Conservation (phyloP, 2,888 invertebrate genomes). For the Priocnemis perturbator region DNA sequence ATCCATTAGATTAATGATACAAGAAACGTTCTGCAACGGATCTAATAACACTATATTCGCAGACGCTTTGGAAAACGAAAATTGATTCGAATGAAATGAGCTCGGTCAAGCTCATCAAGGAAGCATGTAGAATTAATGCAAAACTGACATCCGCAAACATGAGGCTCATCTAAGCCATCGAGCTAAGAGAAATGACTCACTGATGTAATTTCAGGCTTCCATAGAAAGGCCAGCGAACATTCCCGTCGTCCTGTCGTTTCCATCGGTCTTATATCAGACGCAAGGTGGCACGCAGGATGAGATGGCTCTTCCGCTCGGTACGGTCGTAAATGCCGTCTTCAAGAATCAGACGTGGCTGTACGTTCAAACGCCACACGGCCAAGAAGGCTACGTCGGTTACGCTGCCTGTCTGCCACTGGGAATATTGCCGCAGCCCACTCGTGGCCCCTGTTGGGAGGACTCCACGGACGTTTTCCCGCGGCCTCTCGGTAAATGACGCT, state of each 20-base stretch:
- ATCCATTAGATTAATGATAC: too few species aligned
- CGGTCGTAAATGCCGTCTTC: slow-evolving; percentile 91
- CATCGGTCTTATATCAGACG: slow-evolving; percentile 85
- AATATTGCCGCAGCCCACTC: slow-evolving; percentile 81
- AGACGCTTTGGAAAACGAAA: too few species aligned
- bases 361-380: slow-evolving; percentile 89
- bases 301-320: slow-evolving; percentile 85
- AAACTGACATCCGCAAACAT: too few species aligned
- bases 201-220: slow-evolving; percentile 79
- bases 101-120: too few species aligned
- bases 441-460: slow-evolving; percentile 88
- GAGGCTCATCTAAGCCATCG: too few species aligned
- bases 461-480: slow-evolving; percentile 88
- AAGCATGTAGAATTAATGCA: too few species aligned
- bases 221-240: slow-evolving; percentile 89
- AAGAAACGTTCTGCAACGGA: too few species aligned
- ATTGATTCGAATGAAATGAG: too few species aligned
- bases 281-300: slow-evolving; percentile 83
- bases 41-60: too few species aligned
- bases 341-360: slow-evolving; percentile 91
- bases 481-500: slow-evolving; percentile 78
- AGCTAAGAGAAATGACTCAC: too few species aligned
- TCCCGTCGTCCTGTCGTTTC: slow-evolving; percentile 87
- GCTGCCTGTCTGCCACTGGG: slow-evolving; percentile 87
- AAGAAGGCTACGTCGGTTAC: slow-evolving; percentile 89